A percentile compares a stretch with the other conserved stretches of the same genome.
Conservation (phyloP, 1,140 invertebrate species). For the Phortica variegata region DNA sequence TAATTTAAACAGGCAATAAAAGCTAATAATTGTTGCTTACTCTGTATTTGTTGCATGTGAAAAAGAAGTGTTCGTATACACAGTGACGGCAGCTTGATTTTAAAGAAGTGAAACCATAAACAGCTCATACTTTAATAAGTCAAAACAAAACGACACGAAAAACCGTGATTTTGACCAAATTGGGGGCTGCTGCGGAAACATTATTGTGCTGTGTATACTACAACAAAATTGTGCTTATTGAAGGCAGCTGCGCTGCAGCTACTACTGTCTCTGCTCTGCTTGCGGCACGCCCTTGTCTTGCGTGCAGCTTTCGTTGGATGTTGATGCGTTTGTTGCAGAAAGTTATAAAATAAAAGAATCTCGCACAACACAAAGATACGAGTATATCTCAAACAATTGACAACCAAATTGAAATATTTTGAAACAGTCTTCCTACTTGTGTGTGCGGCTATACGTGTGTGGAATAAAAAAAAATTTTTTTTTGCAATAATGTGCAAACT, state of each 20-base stretch:
- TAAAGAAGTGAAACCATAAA: background rate
- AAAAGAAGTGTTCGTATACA: conserved; percentile 25
- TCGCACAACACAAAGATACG: too few relatives aligned
- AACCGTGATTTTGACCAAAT: too few relatives aligned
- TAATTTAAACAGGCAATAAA: too few relatives aligned
- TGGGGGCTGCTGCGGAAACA: too few relatives aligned
- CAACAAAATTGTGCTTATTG: conserved; percentile 22
- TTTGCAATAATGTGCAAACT: conserved; percentile 27
- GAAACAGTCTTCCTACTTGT: background rate
- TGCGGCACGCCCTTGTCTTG: conserved; percentile 24
- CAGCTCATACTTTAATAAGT: background rate
- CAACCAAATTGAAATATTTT: too few relatives aligned
- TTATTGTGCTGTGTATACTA: too few relatives aligned
- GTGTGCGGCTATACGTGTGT: conserved; percentile 7
- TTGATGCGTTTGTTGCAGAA: too few relatives aligned
- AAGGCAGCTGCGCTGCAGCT: conserved; percentile 17
- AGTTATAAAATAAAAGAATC: too few relatives aligned
- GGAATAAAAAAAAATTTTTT: conserved; percentile 11
- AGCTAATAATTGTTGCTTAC: too few relatives aligned
- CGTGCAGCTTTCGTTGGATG: too few relatives aligned
- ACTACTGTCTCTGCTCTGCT: background rate
- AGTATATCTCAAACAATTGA: too few relatives aligned
- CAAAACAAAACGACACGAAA: too few relatives aligned
- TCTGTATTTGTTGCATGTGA: conserved; percentile 8
- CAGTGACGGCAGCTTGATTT: conserved; percentile 45